Percentiles rank a stretch among this genome's conserved stretches.
Evolutionary conservation across 2,113 vertebrate species (phyloP).

Genomic region (Gnathonemus longibarbis): DNA sequence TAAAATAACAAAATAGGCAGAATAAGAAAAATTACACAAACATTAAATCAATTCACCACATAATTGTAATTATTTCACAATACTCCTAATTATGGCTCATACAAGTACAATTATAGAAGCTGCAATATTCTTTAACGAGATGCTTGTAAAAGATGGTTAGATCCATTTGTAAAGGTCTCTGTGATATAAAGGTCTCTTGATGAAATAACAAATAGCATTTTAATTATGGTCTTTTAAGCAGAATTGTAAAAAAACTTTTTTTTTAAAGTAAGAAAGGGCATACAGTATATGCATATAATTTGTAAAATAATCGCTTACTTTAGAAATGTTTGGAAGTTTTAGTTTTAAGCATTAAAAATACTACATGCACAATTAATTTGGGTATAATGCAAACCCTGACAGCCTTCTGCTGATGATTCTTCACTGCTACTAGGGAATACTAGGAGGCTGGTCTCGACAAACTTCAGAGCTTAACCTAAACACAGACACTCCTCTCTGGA

Average conservation of each 20-base stretch:
- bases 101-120: not conserved
- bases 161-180: not conserved
- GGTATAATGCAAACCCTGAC: not conserved
- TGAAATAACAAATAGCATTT: not conserved
- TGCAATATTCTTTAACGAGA: not conserved
- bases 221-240: not conserved
- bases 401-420: not conserved
- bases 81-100: not conserved
- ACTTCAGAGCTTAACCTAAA: not conserved
- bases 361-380: not conserved
- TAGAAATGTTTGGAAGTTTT: not conserved
- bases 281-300: not conserved
- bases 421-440: not conserved
- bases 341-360: not conserved
- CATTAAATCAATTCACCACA: not conserved
- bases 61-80: not conserved
- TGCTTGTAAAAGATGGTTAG: not conserved
- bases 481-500: not conserved
- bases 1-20: not conserved
- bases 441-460: not conserved
- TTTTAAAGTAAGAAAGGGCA: not conserved
- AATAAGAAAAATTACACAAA: not conserved
- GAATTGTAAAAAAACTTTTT: not conserved
- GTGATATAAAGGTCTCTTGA: not conserved
- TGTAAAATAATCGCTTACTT: not conserved